Percentiles rank a stretch among this genome's conserved stretches.
Evolutionary conservation across 2,888 invertebrate species (phyloP).

Genomic region (Chymomyza amoena): DNA sequence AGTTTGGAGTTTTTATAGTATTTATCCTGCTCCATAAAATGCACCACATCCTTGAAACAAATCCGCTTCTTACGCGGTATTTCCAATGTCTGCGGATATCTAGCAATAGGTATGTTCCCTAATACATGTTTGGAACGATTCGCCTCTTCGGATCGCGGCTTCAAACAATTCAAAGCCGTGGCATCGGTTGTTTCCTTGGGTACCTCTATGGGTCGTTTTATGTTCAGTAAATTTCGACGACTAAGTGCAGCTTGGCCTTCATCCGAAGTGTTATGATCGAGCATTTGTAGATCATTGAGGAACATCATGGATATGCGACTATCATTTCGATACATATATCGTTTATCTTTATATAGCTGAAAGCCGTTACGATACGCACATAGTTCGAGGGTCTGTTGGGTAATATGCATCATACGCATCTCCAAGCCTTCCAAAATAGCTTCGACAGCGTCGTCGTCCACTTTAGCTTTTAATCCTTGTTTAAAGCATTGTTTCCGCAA

Average conservation of each 20-base stretch:
- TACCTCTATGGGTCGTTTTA: not conserved
- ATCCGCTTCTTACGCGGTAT: conserved; percentile 38
- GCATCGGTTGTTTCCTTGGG: conserved; percentile 32
- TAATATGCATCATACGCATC: conserved; percentile 38
- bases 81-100: not conserved
- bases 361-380: conserved; percentile 45
- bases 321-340: conserved; percentile 27
- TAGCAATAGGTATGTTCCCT: not conserved
- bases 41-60: conserved; percentile 45
- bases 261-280: conserved; percentile 41
- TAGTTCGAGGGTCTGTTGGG: conserved; percentile 16
- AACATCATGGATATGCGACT: conserved; percentile 43
- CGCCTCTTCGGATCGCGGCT: conserved; percentile 38
- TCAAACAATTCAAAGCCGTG: conserved; percentile 34
- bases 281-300: conserved; percentile 41
- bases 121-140: not conserved
- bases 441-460: conserved; percentile 23
- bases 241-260: conserved; percentile 16
- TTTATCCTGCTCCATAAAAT: conserved; percentile 41
- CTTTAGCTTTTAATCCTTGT: not conserved
- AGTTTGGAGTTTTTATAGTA: conserved; percentile 41
- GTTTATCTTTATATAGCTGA: conserved; percentile 26
- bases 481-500: conserved; percentile 1
- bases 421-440: conserved; percentile 44
- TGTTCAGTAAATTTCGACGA: not conserved